These are phyloP conservation scores for Rhynchonycteris naso DNA, from an alignment of 2,797 vertebrate genomes.

Conservation along the genomic window DNA sequence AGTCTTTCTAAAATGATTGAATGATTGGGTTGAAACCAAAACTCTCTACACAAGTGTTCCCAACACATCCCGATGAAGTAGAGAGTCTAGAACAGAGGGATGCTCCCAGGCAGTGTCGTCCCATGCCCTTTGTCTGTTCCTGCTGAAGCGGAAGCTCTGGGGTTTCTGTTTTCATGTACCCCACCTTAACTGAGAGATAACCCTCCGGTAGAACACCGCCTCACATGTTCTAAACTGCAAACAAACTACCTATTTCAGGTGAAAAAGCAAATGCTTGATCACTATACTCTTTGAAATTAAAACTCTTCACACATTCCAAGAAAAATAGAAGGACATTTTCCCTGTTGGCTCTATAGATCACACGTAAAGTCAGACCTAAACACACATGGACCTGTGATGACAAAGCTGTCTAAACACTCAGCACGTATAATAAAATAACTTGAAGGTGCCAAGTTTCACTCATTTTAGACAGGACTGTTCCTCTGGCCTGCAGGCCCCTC, in stretches of 20 bases:
- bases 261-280: neutral
- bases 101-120: fast-evolving
- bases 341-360: neutral
- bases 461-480: neutral
- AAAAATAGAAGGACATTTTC: neutral
- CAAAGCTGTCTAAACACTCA: neutral
- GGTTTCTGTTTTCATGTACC: no score
- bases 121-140: fast-evolving
- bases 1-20: neutral
- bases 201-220: neutral
- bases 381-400: neutral
- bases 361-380: neutral
- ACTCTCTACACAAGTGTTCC: neutral
- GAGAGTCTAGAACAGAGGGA: neutral
- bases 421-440: neutral
- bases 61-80: fast-evolving
- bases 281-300: neutral
- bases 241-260: neutral
- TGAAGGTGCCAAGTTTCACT: neutral
- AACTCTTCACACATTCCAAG: neutral
- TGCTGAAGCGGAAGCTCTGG: neutral
- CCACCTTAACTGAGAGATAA: neutral
- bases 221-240: neutral
- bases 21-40: neutral
- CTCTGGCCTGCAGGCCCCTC: neutral